Base-by-base conservation (phyloP, 2,113 vertebrate genomes). In the Columbina picui region DNA sequence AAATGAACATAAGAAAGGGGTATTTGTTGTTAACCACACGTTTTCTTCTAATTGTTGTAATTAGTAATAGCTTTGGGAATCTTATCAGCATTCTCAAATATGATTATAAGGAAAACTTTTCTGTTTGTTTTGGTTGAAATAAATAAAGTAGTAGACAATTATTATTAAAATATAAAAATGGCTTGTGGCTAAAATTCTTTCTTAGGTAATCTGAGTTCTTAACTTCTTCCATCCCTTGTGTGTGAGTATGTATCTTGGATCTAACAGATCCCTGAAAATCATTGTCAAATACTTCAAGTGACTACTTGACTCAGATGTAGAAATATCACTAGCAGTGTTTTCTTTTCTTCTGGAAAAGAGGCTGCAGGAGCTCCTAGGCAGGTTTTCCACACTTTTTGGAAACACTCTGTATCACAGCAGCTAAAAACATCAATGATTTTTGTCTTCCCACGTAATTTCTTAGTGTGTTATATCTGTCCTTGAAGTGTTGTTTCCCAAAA, bases 381-480 rank as follows among this genome's bases (percentile, higher is more conserved):
- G 67, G 18, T 85, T 96, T 89, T 85, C 45, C 61, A 57, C 14
- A 27, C 47, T 61, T 87, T 84, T 88, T 87, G 71, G 67, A 87
- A 96, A 68, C 36, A n/a, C 23, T 88, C 45, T 83, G 7, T 80
- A 74, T 93, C 55, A 74, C 71, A 83, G 81, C 83, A 94, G 87
- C 67, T 91, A 88, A 93, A 93, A 93, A 86, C 85, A 94, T 87
- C 65, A 91, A 39, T 84, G 94, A 65, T 75, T 95, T 92, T 92
- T 89, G 39, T 92, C 93, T 97, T 97, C 93, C 94, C 91, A 96
- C 93, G 71, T 92, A 89, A 81, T 95, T 94, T 94, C 79, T 74
- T 59, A 29, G 49, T 82, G 61, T 0, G 2, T 96, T 96, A 32
- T 87, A 93, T 94, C 65, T 95, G 84, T 82, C 87, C 89, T 94